Base-by-base conservation (phyloP, 2,888 invertebrate species). In the Isotomurus palustris region DNA sequence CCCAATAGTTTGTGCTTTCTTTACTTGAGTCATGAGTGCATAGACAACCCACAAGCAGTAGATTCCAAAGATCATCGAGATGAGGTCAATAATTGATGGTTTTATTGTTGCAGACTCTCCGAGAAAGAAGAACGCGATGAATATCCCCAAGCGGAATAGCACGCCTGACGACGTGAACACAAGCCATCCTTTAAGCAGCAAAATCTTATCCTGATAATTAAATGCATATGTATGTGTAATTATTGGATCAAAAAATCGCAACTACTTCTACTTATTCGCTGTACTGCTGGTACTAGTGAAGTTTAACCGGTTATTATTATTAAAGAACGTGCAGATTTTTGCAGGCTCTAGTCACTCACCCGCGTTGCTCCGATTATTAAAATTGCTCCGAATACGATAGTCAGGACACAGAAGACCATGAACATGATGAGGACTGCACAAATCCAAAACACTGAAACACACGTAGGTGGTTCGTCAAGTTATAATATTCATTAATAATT, bases 31-130 rank as follows among this genome's bases (percentile, higher is more conserved):
- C 12, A 19, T 27, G 12, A 27, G 22, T 17, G n/a, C 14, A 17
- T 27, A 27, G 19, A 45, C 45, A 14, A 45, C 28, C 28, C 29
- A 45, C n/a, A 45, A 4, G 28, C 45, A 45, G 45, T 45, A 45
- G 6, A 45, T n/a, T 12, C 28, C 28, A 19, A 21, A 45, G 3
- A 45, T 25, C 12, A 45, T 27, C 14, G 28, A 17, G 6, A 45
- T 4, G 10, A 5, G 27, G 19, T 45, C 45, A 6, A 27, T 12
- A 12, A 27, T 6, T 4, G 45, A 45, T 4, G 28, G 28, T 24
- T 45, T 45, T 12, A 45, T 27, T 14, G 45, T 45, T 4, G 45
- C 45, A 3, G 25, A 6, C 12, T 45, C 45, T 5, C 45, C n/a
- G 4, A 45, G 45, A 27, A 45, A 25, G 6, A 45, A 6, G 24